phyloP scores from a whole-genome alignment of 2,113 vertebrate genomes.

The Gavia stellata region DNA sequence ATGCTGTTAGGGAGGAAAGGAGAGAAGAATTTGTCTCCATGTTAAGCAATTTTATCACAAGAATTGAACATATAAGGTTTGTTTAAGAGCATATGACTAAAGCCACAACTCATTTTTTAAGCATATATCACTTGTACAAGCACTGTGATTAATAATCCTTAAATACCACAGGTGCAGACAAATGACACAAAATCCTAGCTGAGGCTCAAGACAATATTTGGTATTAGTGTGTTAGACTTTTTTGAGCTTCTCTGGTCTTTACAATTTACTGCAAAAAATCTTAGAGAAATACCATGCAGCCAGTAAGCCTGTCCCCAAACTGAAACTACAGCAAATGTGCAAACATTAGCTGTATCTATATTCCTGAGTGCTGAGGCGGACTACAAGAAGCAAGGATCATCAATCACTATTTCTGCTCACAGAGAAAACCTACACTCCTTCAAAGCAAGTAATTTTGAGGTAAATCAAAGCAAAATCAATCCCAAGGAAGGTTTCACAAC shows the following conservation, averaged over 20 bases:
- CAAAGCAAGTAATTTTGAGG: background rate
- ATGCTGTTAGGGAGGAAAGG: background rate
- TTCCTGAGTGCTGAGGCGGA: rapidly evolving
- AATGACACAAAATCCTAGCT: background rate
- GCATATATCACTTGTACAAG: background rate
- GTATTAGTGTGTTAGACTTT: background rate
- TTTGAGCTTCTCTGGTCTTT: background rate
- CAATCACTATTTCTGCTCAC: background rate
- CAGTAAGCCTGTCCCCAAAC: background rate
- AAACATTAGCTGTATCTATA: background rate
- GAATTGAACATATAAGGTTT: background rate
- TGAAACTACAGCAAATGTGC: background rate
- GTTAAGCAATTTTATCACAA: background rate
- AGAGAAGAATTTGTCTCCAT: background rate
- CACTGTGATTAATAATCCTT: background rate
- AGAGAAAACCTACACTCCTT: background rate
- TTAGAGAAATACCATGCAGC: background rate
- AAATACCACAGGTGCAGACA: background rate
- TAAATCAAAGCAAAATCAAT: background rate
- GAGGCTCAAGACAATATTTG: background rate
- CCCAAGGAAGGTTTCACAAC: background rate
- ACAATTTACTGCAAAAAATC: background rate
- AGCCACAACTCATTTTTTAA: background rate
- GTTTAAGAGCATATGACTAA: background rate
- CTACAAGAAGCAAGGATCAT: background rate